phyloP scores from a whole-genome alignment of 2,888 invertebrate species.

The Julus scanicus region DNA sequence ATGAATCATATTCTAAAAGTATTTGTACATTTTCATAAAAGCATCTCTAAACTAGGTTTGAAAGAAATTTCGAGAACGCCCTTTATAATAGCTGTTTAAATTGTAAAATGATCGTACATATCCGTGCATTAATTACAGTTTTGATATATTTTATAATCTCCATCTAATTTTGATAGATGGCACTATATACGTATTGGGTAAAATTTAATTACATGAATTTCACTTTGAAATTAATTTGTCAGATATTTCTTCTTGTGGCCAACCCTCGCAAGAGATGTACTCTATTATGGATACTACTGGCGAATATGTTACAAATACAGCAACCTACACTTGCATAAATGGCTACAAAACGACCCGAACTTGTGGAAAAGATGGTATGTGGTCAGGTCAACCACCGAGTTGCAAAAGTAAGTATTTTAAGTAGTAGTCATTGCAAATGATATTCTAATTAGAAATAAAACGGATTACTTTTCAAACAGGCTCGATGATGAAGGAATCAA shows the following conservation, averaged over 20 bases:
- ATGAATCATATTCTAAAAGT: no score
- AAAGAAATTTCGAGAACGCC: no score
- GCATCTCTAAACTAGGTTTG: no score
- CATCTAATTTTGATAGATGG: background rate
- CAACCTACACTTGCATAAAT: background rate
- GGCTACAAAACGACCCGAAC: background rate
- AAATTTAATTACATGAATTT: background rate
- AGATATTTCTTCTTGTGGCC: background rate
- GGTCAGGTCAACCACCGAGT: background rate
- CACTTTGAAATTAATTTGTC: background rate
- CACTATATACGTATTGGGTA: background rate
- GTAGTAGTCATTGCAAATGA: background rate
- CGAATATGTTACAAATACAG: background rate
- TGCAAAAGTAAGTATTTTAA: background rate
- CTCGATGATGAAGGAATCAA: background rate
- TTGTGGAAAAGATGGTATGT: background rate
- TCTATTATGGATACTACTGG: background rate
- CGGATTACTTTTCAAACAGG: background rate
- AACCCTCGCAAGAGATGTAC: background rate
- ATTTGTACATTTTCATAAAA: no score
- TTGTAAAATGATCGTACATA: no score
- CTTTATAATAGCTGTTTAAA: no score
- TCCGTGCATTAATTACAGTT: no score
- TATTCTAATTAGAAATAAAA: background rate
- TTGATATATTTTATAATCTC: no score